Percentiles rank a stretch among this genome's conserved stretches.
These are phyloP conservation scores for Bibio marci DNA, from an alignment of 2,888 invertebrate genomes.

Conservation along the genomic window DNA sequence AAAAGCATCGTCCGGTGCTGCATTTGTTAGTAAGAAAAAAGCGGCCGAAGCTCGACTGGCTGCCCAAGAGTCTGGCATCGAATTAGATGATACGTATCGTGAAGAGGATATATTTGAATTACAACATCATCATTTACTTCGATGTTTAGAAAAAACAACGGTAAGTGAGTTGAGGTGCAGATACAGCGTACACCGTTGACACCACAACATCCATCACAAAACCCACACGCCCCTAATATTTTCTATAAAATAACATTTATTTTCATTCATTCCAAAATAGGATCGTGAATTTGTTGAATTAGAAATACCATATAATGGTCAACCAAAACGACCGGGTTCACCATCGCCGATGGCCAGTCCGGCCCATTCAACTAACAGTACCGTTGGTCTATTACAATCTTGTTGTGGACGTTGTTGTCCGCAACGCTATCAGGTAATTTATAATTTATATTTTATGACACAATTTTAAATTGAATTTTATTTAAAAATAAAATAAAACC, in stretches of 20 bases:
- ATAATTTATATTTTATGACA: neutral
- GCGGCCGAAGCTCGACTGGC: slow-evolving; percentile 91
- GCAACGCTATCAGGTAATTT: slow-evolving; percentile 69
- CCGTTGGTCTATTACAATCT: slow-evolving; percentile 52
- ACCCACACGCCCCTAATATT: slow-evolving; percentile 6
- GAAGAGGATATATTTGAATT: slow-evolving; percentile 97
- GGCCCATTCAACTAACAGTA: slow-evolving; percentile 64
- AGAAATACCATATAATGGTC: slow-evolving; percentile 87
- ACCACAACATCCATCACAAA: slow-evolving; percentile 1
- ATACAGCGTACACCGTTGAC: neutral
- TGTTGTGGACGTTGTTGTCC: slow-evolving; percentile 75
- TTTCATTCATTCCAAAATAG: slow-evolving; percentile 30
- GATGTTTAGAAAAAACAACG: slow-evolving; percentile 96
- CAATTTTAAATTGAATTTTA: neutral
- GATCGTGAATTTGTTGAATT: slow-evolving; percentile 94
- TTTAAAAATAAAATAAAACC: neutral
- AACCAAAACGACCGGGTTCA: slow-evolving; percentile 79
- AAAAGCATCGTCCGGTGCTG: slow-evolving; percentile 96
- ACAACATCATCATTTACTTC: slow-evolving; percentile 94
- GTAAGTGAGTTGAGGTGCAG: slow-evolving; percentile 33
- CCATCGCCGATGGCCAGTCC: slow-evolving; percentile 77
- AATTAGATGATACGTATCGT: slow-evolving; percentile 71
- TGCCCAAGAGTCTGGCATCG: slow-evolving; percentile 82
- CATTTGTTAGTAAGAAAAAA: slow-evolving; percentile 96
- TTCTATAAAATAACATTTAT: neutral